These are phyloP conservation scores for Mythimna albipuncta DNA, from an alignment of 2,888 invertebrate species.

Conservation along the genomic window DNA sequence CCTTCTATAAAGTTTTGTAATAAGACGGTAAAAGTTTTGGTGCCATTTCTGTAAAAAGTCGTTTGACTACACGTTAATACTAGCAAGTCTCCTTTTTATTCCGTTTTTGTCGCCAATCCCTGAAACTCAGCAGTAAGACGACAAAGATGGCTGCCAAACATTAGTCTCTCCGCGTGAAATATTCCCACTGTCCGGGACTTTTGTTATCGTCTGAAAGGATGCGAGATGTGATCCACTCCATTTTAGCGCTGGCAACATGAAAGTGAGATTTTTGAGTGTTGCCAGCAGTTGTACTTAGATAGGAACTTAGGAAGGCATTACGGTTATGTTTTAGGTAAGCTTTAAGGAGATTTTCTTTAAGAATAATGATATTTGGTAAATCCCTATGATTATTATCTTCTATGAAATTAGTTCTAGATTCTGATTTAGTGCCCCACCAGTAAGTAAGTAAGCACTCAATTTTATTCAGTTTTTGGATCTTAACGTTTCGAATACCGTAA, in stretches of 20 bases:
- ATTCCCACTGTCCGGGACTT: constrained; percentile 32
- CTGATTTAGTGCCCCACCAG: too few relatives aligned
- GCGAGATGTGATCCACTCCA: constrained; percentile 31
- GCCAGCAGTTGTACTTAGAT: constrained; percentile 2
- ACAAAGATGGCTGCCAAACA: constrained; percentile 39
- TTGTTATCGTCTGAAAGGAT: constrained; percentile 35
- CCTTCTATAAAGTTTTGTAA: too few relatives aligned
- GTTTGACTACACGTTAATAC: background rate
- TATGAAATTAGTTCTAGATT: too few relatives aligned
- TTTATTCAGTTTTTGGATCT: too few relatives aligned
- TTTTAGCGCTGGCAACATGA: constrained; percentile 20
- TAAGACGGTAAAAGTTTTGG: background rate
- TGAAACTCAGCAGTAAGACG: constrained; percentile 19
- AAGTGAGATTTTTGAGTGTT: constrained; percentile 18
- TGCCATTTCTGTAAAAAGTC: background rate
- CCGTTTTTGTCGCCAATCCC: background rate
- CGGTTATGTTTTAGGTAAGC: background rate
- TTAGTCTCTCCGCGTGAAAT: constrained; percentile 46
- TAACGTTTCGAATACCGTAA: too few relatives aligned
- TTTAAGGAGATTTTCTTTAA: background rate
- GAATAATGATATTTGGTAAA: background rate
- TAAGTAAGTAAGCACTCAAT: too few relatives aligned
- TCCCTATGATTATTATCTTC: background rate
- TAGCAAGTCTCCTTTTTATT: constrained; percentile 4
- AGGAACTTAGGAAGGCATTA: background rate